phyloP scores from a whole-genome alignment of 30 jellyfish, hydroid and myxozoan species.

The Kudoa iwatai region DNA sequence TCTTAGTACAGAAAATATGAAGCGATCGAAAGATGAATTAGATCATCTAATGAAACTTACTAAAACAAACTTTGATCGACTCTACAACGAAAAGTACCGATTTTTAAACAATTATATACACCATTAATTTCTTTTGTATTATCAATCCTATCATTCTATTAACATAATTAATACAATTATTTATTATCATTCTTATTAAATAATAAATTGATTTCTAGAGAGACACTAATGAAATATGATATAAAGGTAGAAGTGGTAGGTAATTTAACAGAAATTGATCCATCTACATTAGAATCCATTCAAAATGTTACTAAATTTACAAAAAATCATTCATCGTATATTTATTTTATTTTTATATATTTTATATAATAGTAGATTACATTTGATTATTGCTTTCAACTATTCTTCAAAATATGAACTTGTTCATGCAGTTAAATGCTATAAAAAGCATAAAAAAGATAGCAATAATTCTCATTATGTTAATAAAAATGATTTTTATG shows the following conservation, averaged over 20 bases:
- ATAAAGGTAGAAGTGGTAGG: conserved; percentile 32
- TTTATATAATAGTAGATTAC: too few species aligned
- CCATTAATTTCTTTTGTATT: not conserved
- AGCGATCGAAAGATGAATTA: conserved; percentile 58
- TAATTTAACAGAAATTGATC: conserved; percentile 12
- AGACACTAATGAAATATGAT: conserved; percentile 16
- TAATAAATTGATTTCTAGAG: conserved; percentile 6
- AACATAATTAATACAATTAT: not conserved
- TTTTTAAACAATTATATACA: not conserved
- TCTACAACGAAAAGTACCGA: conserved; percentile 33
- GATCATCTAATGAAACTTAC: conserved; percentile 23
- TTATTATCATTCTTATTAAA: not conserved
- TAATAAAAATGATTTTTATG: too few species aligned
- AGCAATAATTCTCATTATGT: too few species aligned
- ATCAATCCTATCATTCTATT: not conserved
- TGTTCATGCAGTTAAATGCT: too few species aligned
- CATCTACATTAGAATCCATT: conserved; percentile 9
- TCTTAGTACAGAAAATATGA: conserved; percentile 54
- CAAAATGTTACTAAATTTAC: conserved; percentile 25
- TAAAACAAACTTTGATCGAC: conserved; percentile 20
- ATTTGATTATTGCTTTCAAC: too few species aligned
- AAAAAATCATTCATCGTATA: conserved; percentile 15
- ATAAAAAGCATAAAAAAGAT: too few species aligned
- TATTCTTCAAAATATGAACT: too few species aligned
- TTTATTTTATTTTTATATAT: not conserved